Base-by-base conservation (phyloP, 2,888 invertebrate species). In the Drosophila melanocephala region DNA sequence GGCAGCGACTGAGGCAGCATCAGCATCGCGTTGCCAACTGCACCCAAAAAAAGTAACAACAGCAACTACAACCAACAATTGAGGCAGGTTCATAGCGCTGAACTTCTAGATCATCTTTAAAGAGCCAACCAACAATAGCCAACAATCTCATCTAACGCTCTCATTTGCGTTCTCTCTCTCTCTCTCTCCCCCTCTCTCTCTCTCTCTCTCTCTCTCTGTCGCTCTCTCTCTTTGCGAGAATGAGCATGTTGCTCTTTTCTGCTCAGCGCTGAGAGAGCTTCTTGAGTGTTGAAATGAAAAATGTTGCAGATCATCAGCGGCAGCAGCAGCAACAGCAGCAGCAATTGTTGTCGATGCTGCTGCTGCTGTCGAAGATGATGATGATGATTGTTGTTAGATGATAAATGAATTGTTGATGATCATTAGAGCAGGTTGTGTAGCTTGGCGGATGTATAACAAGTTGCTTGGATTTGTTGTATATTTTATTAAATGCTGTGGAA, bases 71-170 rank as follows among this genome's bases (percentile, higher is more conserved):
- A 66, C 55, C 58, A 76, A 73, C 87, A 79, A 86, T 83, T 89
- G 90, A 89, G 85, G 84, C 90, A 83, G 77, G 87, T 88, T 88
- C 87, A 67, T 42, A 77, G 71, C 61, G 72, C 58, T 79, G 86
- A 86, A 84, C 89, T 91, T 89, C 91, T 89, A 91, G 89, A 91
- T 89, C 91, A 89, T 89, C 91, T 91, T 79, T 84, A 53, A 53
- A 42, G 67, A 47, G 69, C 37, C 65, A 68, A 68, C 33, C 63
- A 63, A 59, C 60, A 60, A 39, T 47, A 62, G 32, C 33, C 12
- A 22, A 47, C 65, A 53, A 71, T 72, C 62, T 72, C 44, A 57
- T 58, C 72, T 62, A 44, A 39, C 56, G 63, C 72, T 56, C 63
- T 63, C 52, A 12, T 47, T 26, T 22, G 19, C 35, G 33, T 16